Conservation (phyloP, 2,113 vertebrate genomes). For the Zosterops borbonicus region DNA sequence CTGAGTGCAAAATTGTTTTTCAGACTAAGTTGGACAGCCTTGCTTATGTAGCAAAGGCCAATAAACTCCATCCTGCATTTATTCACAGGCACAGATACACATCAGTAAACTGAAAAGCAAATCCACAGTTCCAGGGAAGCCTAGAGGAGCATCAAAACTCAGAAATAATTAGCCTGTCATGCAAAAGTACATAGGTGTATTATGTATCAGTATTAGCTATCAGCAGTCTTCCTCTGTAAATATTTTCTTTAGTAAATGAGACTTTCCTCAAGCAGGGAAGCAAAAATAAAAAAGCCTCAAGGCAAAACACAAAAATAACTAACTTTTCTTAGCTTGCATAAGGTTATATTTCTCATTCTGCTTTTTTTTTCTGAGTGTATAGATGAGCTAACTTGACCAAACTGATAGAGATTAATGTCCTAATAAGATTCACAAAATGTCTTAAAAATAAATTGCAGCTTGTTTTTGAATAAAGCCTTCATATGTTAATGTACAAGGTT, state of each 20-base stretch:
- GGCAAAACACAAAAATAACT: constrained; percentile 6
- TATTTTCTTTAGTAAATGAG: constrained; percentile 48
- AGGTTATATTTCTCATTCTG: background rate
- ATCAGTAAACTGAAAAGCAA: constrained; percentile 8
- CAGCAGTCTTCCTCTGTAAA: constrained; percentile 3
- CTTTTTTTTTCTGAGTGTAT: background rate
- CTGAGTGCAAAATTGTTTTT: background rate
- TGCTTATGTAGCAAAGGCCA: background rate
- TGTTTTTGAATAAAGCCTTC: background rate
- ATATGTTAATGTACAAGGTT: background rate
- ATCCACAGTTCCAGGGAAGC: background rate
- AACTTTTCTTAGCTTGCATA: background rate
- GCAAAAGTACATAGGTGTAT: background rate
- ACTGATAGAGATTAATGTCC: background rate
- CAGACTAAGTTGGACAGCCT: background rate
- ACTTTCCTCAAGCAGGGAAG: constrained; percentile 37
- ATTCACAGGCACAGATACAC: background rate
- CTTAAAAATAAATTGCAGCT: background rate
- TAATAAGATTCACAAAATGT: background rate
- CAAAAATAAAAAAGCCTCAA: background rate
- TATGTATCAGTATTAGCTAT: background rate
- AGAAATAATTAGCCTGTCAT: constrained; percentile 51
- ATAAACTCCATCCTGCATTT: background rate
- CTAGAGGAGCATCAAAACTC: background rate
- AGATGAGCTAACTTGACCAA: background rate